Percentiles rank a stretch among this genome's conserved stretches.
Conservation (phyloP, 2,888 invertebrate genomes). For the Euplexia lucipara region DNA sequence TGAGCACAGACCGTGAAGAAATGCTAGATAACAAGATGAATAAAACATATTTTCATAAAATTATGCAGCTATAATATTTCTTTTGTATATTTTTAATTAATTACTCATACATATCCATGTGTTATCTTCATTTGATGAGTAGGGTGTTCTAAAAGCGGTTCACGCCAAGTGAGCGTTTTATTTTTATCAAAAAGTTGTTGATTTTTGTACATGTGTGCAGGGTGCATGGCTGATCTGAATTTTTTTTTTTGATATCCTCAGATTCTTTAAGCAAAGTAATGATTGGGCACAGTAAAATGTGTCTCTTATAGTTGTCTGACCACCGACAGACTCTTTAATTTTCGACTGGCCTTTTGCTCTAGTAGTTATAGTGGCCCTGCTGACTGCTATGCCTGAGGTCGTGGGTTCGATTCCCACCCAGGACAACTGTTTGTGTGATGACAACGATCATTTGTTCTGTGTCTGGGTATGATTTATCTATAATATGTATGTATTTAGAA, state of each 20-base stretch:
- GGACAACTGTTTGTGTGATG: too few relatives aligned
- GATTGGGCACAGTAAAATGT: neutral
- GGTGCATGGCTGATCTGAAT: constrained; percentile 17
- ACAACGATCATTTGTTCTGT: too few relatives aligned
- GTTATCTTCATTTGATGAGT: constrained; percentile 20
- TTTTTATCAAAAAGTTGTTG: constrained; percentile 29
- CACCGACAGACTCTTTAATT: too few relatives aligned
- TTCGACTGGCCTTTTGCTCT: too few relatives aligned
- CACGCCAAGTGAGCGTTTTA: constrained; percentile 21
- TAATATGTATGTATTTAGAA: too few relatives aligned
- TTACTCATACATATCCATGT: neutral
- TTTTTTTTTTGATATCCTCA: constrained; percentile 21
- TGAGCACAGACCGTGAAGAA: constrained; percentile 59
- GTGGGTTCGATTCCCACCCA: too few relatives aligned
- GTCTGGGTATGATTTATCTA: too few relatives aligned
- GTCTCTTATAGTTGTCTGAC: too few relatives aligned
- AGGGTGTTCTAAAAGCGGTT: constrained; percentile 10
- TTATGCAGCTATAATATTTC: constrained; percentile 19
- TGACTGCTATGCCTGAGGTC: too few relatives aligned
- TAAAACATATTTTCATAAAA: constrained; percentile 35
- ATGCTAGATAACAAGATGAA: constrained; percentile 35
- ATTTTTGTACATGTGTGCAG: constrained; percentile 14
- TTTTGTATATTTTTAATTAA: constrained; percentile 21
- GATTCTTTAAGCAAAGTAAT: neutral
- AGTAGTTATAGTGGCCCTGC: too few relatives aligned